Evolutionary conservation across 2,113 vertebrate genomes (phyloP), one percentile per base, ranked within the genome.

Genomic region (Falcunculus frontatus): DNA sequence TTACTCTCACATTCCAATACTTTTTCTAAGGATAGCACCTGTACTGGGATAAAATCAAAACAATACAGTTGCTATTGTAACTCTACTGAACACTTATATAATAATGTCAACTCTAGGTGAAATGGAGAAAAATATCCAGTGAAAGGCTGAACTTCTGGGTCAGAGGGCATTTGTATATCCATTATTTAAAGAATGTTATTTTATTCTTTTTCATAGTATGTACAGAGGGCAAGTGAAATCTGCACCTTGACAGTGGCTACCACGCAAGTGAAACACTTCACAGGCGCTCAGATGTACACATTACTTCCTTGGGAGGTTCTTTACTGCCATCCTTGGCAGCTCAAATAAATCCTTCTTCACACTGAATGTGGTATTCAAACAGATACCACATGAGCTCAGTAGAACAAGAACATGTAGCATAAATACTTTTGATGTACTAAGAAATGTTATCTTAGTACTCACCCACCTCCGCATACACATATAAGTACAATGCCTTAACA

Each of bases 401-500:
- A 52, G 67, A 76, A 75, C 9, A 85, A 41, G 63, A 88, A 22
- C 30, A 42, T 0, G 2, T 1, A 12, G 5, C 13, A 50, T 16
- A 39, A 79, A 37, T 27, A 56, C 22, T 75, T 85, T 2, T 30
- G 11, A 60, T 35, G 16, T 35, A 74, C 15, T 37, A 53, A 22
- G 16, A 64, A 52, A 55, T 44, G 26, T 49, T 83, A 26, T 50
- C 19, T 72, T 37, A 26, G 26, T 41, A 44, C 17, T 82, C 35
- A 8, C 11, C 39, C 32, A 53, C 33, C 7, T 90, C 56, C 0
- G 0, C 39, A 46, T 12, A 19, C 19, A 63, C 8, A 27, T 42
- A 0, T 10, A 56, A 46, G 41, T 62, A 39, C 41, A 60, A 52
- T 19, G 14, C 7, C 30, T 41, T 52, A 86, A 68, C 6, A 72